Percentiles rank a stretch among this genome's conserved stretches.
These are phyloP conservation scores for Apis mellifera DNA, from an alignment of 1,140 invertebrate species.

Conservation along the genomic window Amel_HAv3.1 CM009938.2:11755501-11756000, in stretches of 20 bases:
- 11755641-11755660: constrained; percentile 10
- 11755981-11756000: constrained; percentile 1
- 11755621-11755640: constrained; percentile 8
- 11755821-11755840: constrained; percentile 64
- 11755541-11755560: constrained; percentile 19
- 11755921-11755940: neutral
- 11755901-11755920: neutral
- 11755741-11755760: constrained; percentile 52
- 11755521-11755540: constrained; percentile 21
- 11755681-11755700: constrained; percentile 66
- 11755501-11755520: constrained; percentile 20
- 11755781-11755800: constrained; percentile 55
- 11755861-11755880: constrained; percentile 16
- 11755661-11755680: constrained; percentile 37
- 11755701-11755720: constrained; percentile 59
- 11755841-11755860: constrained; percentile 19
- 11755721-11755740: constrained; percentile 48
- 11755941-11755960: neutral
- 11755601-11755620: neutral
- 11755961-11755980: constrained; percentile 1
- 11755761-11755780: constrained; percentile 58
- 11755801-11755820: constrained; percentile 65
- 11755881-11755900: neutral
- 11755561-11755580: neutral
- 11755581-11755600: neutral